Conservation (phyloP, 35 echinoderm and acorn worm genomes). For the Nesometra sesokonis region DNA sequence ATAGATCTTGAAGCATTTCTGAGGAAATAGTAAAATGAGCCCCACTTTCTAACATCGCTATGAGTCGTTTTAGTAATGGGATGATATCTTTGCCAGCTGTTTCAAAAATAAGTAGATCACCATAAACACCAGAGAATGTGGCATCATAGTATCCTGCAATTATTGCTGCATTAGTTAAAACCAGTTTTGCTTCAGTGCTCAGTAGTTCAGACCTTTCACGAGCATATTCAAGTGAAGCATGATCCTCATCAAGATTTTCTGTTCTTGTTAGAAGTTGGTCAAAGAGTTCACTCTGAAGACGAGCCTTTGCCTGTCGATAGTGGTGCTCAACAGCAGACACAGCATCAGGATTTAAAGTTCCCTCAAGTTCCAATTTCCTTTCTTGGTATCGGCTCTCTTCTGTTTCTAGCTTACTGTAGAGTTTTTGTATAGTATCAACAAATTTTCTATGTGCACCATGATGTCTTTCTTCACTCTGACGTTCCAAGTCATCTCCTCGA, state of each 20-base stretch:
- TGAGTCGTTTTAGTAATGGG: constrained; percentile 75
- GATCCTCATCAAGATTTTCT: constrained; percentile 84
- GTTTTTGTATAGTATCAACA: constrained; percentile 72
- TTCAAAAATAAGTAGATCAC: constrained; percentile 54
- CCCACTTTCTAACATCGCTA: constrained; percentile 82
- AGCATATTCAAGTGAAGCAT: constrained; percentile 61
- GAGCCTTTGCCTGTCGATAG: constrained; percentile 84
- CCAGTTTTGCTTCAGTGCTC: constrained; percentile 73
- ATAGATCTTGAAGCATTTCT: neutral
- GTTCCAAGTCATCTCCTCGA: constrained; percentile 63
- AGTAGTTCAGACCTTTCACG: constrained; percentile 80
- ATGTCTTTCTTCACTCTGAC: constrained; percentile 55
- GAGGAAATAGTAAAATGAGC: constrained; percentile 58
- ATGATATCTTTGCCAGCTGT: constrained; percentile 82
- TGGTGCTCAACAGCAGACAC: constrained; percentile 55
- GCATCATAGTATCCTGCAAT: constrained; percentile 89
- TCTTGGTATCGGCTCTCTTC: constrained; percentile 80
- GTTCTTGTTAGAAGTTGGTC: constrained; percentile 87
- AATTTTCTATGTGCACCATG: constrained; percentile 74
- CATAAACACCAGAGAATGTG: constrained; percentile 86
- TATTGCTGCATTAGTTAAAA: constrained; percentile 57
- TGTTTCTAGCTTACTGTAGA: constrained; percentile 66
- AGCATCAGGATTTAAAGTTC: constrained; percentile 90
- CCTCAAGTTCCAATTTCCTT: constrained; percentile 68
- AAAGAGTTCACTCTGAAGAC: constrained; percentile 64